These are phyloP conservation scores for Sminthurinus aureus DNA, from an alignment of 2,888 invertebrate genomes.

Conservation along the genomic window DNA sequence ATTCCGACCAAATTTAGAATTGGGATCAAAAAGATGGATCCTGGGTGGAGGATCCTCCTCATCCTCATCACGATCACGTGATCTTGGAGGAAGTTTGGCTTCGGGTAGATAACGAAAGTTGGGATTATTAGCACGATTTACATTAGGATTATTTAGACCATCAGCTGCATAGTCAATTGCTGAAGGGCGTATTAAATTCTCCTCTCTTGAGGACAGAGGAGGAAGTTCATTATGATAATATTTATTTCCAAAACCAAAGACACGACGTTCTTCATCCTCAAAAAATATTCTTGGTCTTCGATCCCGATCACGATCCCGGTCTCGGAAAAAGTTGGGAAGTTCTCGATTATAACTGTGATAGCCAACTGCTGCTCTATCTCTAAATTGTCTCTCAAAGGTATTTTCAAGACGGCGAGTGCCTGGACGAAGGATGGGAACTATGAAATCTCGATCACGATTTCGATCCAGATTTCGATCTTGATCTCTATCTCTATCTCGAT, in stretches of 20 bases:
- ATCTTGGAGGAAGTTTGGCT: slow-evolving; percentile 25
- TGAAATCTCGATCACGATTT: neutral
- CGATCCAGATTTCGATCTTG: neutral
- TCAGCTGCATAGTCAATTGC: slow-evolving; percentile 20
- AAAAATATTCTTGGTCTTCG: slow-evolving; percentile 22
- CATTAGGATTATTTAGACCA: neutral
- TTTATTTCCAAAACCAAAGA: slow-evolving; percentile 31
- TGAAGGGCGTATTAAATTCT: slow-evolving; percentile 32
- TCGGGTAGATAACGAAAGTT: slow-evolving; percentile 29
- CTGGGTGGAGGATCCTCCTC: slow-evolving; percentile 18
- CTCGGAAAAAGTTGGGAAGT: slow-evolving; percentile 17
- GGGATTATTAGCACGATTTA: neutral
- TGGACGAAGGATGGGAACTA: slow-evolving; percentile 26
- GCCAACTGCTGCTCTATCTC: neutral
- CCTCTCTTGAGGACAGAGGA: slow-evolving; percentile 19
- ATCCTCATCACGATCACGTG: neutral
- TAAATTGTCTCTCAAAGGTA: neutral
- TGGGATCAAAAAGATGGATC: slow-evolving; percentile 37
- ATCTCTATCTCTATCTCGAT: neutral
- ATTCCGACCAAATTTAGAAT: neutral
- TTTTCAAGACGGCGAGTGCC: neutral
- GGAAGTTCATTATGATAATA: slow-evolving; percentile 36
- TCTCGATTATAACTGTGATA: neutral
- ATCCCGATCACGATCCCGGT: neutral
- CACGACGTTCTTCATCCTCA: slow-evolving; percentile 28